Conservation (phyloP, 2,797 vertebrate species). For the Choloepus didactylus region DNA sequence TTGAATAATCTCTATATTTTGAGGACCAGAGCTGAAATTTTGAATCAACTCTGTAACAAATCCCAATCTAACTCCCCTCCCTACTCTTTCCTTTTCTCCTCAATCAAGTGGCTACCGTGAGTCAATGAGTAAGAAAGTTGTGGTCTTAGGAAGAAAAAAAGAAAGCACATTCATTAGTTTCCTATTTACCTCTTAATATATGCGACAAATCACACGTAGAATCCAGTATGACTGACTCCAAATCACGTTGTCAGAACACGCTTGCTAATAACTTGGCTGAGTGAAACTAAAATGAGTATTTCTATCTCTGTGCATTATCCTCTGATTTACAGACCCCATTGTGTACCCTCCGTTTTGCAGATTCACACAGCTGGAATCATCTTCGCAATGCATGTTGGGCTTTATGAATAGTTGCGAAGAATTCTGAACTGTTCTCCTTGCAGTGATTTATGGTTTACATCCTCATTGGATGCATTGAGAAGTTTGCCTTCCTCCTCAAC, state of each 20-base stretch:
- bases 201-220: neutral
- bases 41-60: neutral
- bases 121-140: neutral
- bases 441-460: neutral
- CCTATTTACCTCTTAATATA: neutral
- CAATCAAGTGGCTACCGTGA: neutral
- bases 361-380: neutral
- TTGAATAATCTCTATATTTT: neutral
- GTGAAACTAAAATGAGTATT: neutral
- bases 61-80: neutral
- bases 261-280: neutral
- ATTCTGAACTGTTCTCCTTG: neutral
- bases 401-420: slow-evolving; percentile 7
- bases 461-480: neutral
- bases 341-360: neutral
- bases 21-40: neutral
- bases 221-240: neutral
- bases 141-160: neutral
- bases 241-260: neutral
- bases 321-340: neutral
- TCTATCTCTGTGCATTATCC: neutral
- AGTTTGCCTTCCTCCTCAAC: neutral
- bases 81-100: neutral
- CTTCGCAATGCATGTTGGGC: neutral
- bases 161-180: neutral